phyloP scores from a whole-genome alignment of 2,888 invertebrate species.

The Epinotia bilunana region DNA sequence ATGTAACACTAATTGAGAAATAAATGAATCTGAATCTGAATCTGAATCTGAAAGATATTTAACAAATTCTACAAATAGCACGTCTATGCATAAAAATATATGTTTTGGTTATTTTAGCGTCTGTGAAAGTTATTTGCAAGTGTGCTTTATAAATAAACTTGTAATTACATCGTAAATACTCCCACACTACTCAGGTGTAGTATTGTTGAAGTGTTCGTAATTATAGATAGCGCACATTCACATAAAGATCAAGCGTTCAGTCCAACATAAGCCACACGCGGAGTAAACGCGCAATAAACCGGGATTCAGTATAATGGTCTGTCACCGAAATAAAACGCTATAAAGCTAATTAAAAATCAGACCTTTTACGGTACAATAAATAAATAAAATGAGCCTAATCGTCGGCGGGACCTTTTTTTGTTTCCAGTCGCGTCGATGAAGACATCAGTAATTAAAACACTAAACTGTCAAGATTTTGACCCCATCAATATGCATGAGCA shows the following conservation, averaged over 20 bases:
- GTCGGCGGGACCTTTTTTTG: constrained; percentile 71
- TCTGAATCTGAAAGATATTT: no score
- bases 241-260: neutral
- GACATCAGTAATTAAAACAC: constrained; percentile 73
- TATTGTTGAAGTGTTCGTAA: no score
- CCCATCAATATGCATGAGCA: constrained; percentile 65
- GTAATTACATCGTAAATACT: no score
- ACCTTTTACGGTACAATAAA: constrained; percentile 75
- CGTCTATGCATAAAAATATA: no score
- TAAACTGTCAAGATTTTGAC: constrained; percentile 59
- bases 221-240: neutral
- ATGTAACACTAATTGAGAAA: no score
- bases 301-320: constrained; percentile 51
- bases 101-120: no score
- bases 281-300: constrained; percentile 20
- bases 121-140: no score
- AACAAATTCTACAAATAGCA: no score
- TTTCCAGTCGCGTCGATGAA: constrained; percentile 64
- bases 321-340: constrained; percentile 69
- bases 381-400: constrained; percentile 70
- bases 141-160: no score
- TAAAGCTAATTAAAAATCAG: constrained; percentile 81
- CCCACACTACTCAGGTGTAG: no score
- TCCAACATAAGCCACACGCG: constrained; percentile 17
- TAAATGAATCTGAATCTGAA: no score